These are phyloP conservation scores for Bombus confusus DNA, from an alignment of 1,140 invertebrate species.

Conservation along the genomic window DNA sequence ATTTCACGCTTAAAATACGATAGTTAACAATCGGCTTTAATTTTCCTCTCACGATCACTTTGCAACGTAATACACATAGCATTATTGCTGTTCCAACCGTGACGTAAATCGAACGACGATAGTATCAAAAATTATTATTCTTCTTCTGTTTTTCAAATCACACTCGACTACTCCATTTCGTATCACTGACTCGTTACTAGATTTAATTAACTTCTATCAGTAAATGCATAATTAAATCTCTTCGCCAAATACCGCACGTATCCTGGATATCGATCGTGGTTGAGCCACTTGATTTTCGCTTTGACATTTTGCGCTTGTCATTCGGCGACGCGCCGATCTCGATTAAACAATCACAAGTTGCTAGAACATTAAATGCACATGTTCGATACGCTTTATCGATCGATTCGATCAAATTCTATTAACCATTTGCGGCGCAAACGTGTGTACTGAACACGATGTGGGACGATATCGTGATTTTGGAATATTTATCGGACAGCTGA, in stretches of 20 bases:
- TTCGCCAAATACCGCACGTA: neutral
- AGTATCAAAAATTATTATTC: too few species aligned
- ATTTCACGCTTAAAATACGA: neutral
- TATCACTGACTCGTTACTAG: too few species aligned
- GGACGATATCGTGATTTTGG: neutral
- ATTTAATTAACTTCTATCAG: constrained; percentile 29
- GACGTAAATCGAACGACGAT: neutral
- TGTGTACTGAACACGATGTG: too few species aligned
- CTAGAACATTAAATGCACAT: neutral
- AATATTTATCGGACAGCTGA: neutral
- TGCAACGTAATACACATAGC: constrained; percentile 13
- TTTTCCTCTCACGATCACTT: neutral
- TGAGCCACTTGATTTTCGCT: neutral
- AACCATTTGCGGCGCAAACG: constrained; percentile 1
- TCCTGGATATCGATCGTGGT: neutral
- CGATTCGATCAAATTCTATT: neutral
- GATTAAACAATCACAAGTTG: constrained; percentile 12
- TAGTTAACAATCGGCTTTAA: constrained; percentile 20
- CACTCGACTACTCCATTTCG: neutral
- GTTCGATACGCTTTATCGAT: constrained; percentile 8
- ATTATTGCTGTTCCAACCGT: constrained; percentile 5
- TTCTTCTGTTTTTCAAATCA: neutral
- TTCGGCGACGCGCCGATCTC: neutral
- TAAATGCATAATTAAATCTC: constrained; percentile 14
- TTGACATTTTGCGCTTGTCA: neutral